Conservation (phyloP, 2,797 vertebrate species). For the Enteromius mattozi region DNA sequence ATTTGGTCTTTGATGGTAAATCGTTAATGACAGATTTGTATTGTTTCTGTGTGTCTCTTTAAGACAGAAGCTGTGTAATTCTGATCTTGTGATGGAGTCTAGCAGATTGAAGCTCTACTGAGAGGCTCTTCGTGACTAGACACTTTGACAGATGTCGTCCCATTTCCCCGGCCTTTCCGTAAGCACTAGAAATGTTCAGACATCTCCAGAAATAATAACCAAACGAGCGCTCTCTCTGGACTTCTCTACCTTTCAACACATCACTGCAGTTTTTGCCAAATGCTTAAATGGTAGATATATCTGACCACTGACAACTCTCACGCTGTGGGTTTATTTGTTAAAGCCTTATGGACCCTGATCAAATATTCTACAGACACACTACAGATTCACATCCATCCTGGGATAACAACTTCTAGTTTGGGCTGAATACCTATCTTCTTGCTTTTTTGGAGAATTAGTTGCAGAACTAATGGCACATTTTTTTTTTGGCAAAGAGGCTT, state of each 20-base stretch:
- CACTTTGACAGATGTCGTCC: constrained; percentile 7
- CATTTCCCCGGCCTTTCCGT: constrained; percentile 6
- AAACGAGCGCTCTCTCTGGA: constrained; percentile 1
- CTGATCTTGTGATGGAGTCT: background rate
- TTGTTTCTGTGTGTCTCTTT: background rate
- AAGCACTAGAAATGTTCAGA: background rate
- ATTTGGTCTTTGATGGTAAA: background rate
- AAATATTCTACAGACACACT: constrained; percentile 3
- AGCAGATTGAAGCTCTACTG: background rate
- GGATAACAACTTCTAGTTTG: background rate
- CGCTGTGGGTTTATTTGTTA: constrained; percentile 28
- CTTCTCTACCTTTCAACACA: constrained; percentile 16
- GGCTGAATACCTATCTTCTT: background rate
- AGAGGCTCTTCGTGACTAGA: constrained; percentile 3
- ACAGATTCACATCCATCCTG: background rate
- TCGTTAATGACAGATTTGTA: background rate
- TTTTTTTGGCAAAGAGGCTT: background rate
- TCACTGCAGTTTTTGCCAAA: constrained; percentile 60
- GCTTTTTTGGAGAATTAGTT: background rate
- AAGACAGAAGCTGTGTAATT: background rate
- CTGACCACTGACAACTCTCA: constrained; percentile 19
- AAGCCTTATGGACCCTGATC: constrained; percentile 5
- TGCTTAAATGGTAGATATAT: constrained; percentile 72
- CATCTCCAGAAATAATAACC: constrained; percentile 25
- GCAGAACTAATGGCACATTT: background rate